Conservation (phyloP, 2,888 invertebrate species). For the Drosophila mettleri region DNA sequence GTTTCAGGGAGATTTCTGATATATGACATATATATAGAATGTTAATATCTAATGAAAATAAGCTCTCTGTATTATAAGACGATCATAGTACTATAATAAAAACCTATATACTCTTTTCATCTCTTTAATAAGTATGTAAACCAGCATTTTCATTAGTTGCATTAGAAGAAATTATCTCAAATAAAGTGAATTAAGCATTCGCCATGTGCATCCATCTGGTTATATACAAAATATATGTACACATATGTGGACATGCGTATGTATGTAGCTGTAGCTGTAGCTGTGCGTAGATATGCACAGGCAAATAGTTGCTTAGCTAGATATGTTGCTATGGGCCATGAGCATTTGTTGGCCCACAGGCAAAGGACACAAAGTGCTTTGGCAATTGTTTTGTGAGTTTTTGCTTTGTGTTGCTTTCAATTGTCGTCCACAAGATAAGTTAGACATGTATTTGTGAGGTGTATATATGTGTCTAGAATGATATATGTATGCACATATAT, state of each 20-base stretch:
- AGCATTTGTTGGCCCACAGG: slow-evolving; percentile 37
- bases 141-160: no score
- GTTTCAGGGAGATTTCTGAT: no score
- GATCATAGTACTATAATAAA: no score
- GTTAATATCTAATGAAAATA: no score
- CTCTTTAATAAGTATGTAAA: no score
- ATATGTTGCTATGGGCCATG: slow-evolving; percentile 4
- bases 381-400: slow-evolving; percentile 58
- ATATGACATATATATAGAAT: no score
- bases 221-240: background rate
- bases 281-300: background rate
- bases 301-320: background rate
- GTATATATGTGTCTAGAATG: slow-evolving; percentile 1
- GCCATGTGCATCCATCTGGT: background rate
- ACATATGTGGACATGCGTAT: background rate
- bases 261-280: no score
- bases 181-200: background rate
- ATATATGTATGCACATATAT: slow-evolving; percentile 13
- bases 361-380: slow-evolving; percentile 46
- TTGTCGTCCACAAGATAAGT: slow-evolving; percentile 52
- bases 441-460: background rate
- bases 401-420: slow-evolving; percentile 67
- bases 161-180: no score
- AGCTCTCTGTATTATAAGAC: no score
- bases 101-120: no score